Base-by-base conservation (phyloP, 2,113 vertebrate genomes). In the Sitta europaea region DNA sequence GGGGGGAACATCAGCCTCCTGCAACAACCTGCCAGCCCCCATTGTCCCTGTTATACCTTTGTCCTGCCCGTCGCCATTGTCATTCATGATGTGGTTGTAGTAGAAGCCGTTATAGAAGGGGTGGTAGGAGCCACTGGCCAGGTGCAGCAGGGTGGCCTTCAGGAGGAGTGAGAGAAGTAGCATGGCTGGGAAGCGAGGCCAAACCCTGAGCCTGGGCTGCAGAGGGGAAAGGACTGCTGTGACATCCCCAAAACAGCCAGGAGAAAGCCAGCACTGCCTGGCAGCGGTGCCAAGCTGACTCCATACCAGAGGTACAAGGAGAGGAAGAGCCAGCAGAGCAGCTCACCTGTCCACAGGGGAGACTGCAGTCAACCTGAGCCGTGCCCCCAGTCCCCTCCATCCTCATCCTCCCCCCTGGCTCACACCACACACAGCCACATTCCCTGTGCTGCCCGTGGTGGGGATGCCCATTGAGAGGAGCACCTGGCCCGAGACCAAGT, bases 81-180 rank as follows among this genome's bases (percentile, higher is more conserved):
- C 94, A 2, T 97, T 98, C 75, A 98, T 95, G 72, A 98, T 83
- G 58, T 97, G 98, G 74, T 98, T 98, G 94, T 99, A 99, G 96
- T 98, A 98, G 96, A 99, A 99, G 79, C 99, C 98, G 0, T 99
- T 99, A 97, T 97, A 98, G 98, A 98, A 99, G 11, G 97, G 97
- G 54, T 92, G 89, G 9, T 87, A 86, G 54, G 61, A 91, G 15
- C 95, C 38, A 3, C 91, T 62, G 86, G 96, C 48, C 35, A 96
- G 77, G 31, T 29, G 74, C 85, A 98, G 48, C 86, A 98, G 86
- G n/a, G 86, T 40, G 77, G 93, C 96, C 96, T 97, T 90, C 68
- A 98, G 97, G 54, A 90, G 86, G 33, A 92, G 88, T 1, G 6
- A 51, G 36, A 92, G 65, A 58, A 96, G 88, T 59, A 92, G 67